Conservation (phyloP, 2,113 vertebrate genomes). For the Gymnorhina tibicen region DNA sequence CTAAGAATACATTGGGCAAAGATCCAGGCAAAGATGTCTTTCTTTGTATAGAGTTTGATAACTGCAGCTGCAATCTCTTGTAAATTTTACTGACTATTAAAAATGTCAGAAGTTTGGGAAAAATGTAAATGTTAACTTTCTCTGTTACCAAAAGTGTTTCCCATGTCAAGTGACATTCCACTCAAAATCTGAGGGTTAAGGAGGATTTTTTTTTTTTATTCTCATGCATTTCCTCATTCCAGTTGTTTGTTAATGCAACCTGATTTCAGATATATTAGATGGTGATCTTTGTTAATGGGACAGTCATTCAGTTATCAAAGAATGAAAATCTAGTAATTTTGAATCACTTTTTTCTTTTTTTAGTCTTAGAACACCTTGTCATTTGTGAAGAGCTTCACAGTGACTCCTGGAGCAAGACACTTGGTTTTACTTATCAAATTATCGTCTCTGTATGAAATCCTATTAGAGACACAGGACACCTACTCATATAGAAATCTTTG, state of each 20-base stretch:
- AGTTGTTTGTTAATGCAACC: not conserved
- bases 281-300: not conserved
- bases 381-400: not conserved
- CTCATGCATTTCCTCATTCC: not conserved
- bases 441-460: not conserved
- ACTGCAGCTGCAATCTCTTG: not conserved
- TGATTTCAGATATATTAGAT: not conserved
- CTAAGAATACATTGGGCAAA: not conserved
- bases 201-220: not conserved
- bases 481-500: not conserved
- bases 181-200: not conserved
- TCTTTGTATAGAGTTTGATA: not conserved
- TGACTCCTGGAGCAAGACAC: not conserved
- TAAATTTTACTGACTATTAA: not conserved
- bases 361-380: not conserved
- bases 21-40: not conserved
- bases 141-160: not conserved
- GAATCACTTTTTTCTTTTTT: not conserved
- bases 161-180: not conserved
- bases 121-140: not conserved
- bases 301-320: not conserved
- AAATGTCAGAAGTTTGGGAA: not conserved
- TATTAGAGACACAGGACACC: not conserved
- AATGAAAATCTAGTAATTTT: not conserved
- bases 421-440: not conserved